Conservation (phyloP, 2,888 invertebrate species). For the Melitaea athalia region DNA sequence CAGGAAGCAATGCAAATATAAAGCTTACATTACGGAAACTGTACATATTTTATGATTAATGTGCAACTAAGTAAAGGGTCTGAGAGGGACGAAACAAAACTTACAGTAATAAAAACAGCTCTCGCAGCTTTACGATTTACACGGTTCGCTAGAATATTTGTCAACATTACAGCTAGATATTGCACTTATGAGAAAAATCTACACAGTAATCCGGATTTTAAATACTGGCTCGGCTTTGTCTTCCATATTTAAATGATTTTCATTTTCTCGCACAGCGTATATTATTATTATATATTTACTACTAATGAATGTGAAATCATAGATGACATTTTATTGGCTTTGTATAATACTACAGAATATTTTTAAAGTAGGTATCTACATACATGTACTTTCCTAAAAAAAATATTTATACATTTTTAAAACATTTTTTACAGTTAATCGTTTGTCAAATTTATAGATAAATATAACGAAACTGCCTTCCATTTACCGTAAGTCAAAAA, state of each 20-base stretch:
- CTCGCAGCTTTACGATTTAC: conserved; percentile 38
- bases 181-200: conserved; percentile 74
- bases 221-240: conserved; percentile 80
- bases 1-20: conserved; percentile 66
- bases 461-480: conserved; percentile 39
- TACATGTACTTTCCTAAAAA: conserved; percentile 41
- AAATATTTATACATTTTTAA: conserved; percentile 46
- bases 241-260: conserved; percentile 61
- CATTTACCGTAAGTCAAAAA: conserved; percentile 37
- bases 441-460: conserved; percentile 39
- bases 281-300: conserved; percentile 50
- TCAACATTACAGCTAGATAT: conserved; percentile 71
- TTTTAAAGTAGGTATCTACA: conserved; percentile 40
- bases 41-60: conserved; percentile 46
- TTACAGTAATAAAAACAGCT: conserved; percentile 6
- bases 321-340: conserved; percentile 51
- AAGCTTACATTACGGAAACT: conserved; percentile 50
- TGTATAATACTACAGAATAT: conserved; percentile 41
- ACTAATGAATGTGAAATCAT: conserved; percentile 57
- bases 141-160: conserved; percentile 48
- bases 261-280: conserved; percentile 47
- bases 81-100: conserved; percentile 30
- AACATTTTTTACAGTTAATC: conserved; percentile 38
- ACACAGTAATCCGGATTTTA: conserved; percentile 77
- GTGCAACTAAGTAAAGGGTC: conserved; percentile 47